Conservation (phyloP, 2,797 vertebrate genomes). For the Limosa lapponica region DNA sequence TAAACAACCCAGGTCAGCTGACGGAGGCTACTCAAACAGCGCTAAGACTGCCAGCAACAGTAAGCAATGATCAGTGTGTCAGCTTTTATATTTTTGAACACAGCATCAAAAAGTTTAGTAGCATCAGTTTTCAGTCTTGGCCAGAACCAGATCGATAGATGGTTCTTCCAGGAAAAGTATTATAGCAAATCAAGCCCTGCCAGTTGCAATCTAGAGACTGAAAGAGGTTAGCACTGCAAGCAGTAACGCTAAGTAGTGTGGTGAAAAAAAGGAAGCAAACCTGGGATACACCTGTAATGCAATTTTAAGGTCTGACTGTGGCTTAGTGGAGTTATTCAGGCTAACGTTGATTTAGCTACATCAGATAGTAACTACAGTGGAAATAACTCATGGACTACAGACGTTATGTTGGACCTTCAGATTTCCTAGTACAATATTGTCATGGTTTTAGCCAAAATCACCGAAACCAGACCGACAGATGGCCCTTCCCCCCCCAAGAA, state of each 20-base stretch:
- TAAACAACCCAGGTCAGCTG: not conserved
- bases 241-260: fast-evolving
- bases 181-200: not conserved
- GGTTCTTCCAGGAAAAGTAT: not conserved
- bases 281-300: not conserved
- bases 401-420: not conserved
- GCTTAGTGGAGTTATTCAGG: not conserved
- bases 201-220: not conserved
- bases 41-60: not conserved
- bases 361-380: not conserved
- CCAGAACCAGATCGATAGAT: not conserved
- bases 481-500: too few relatives aligned
- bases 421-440: not conserved
- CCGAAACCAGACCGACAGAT: too few relatives aligned
- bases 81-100: not conserved
- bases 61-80: not conserved
- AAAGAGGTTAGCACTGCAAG: not conserved
- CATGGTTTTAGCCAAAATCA: too few relatives aligned
- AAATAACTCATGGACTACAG: not conserved
- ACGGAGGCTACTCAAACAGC: not conserved
- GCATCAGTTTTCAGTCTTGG: not conserved
- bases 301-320: not conserved
- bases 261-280: not conserved
- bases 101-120: not conserved
- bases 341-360: not conserved